Conservation (phyloP, 2,113 vertebrate genomes). For the Cnemophilus loriae region DNA sequence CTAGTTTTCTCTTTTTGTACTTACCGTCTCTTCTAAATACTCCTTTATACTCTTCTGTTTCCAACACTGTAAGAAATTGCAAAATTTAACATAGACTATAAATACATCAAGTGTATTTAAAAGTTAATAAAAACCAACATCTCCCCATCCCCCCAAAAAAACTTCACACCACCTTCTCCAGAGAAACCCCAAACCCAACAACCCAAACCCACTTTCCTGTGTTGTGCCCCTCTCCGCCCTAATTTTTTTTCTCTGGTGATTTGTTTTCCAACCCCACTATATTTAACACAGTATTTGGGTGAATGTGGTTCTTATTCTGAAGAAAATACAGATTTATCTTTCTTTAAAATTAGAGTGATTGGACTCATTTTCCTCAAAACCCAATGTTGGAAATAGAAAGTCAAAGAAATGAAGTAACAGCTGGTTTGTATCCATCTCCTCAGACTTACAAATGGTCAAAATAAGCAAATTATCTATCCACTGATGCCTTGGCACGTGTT, state of each 20-base stretch:
- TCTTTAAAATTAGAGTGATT: neutral
- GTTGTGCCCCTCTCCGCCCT: neutral
- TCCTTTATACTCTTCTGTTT: neutral
- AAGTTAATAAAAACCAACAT: neutral
- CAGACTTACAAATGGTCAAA: neutral
- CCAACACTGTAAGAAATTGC: neutral
- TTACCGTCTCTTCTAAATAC: neutral
- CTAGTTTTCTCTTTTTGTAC: neutral
- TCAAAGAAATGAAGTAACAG: neutral
- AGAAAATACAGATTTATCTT: neutral
- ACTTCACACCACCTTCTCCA: neutral
- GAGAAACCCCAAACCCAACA: neutral
- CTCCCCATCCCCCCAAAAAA: fast-evolving
- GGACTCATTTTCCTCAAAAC: neutral
- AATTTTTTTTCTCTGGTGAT: neutral
- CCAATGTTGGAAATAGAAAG: neutral
- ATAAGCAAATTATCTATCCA: neutral
- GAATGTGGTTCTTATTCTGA: neutral
- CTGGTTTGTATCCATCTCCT: neutral
- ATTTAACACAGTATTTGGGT: neutral
- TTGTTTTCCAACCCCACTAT: neutral
- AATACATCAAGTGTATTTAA: neutral
- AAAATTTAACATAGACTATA: neutral
- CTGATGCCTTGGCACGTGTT: neutral
- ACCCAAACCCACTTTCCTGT: neutral